A percentile compares a stretch with the other conserved stretches of the same genome.
phyloP scores from a whole-genome alignment of 2,888 invertebrate genomes.

The Hemicrepidius hirtus region DNA sequence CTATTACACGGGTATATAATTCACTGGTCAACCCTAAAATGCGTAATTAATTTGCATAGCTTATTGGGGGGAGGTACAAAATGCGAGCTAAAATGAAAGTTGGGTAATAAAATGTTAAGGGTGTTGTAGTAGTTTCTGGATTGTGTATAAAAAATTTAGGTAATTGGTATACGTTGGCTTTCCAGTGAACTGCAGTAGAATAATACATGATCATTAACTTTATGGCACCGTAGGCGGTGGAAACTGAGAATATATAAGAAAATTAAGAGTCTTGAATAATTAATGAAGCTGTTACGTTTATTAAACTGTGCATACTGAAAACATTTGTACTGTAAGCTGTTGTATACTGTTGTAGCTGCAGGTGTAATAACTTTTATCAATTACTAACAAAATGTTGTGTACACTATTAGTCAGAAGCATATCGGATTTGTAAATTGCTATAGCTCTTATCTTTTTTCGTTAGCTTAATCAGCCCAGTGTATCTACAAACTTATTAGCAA shows the following conservation, averaged over 20 bases:
- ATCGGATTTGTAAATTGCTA: too few species aligned
- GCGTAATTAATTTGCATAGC: constrained; percentile 15
- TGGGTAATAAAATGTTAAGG: background rate
- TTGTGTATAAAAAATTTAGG: background rate
- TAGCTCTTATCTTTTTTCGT: too few species aligned
- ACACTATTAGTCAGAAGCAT: too few species aligned
- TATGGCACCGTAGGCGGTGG: background rate
- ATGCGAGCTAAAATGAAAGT: background rate
- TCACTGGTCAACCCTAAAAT: background rate
- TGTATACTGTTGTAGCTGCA: too few species aligned
- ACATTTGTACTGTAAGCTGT: background rate
- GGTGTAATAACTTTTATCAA: too few species aligned
- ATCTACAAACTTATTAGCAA: too few species aligned
- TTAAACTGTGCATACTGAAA: background rate
- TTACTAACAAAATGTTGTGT: too few species aligned
- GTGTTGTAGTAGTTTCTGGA: background rate
- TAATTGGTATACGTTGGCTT: too few species aligned
- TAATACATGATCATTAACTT: constrained; percentile 12
- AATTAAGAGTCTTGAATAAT: constrained; percentile 16
- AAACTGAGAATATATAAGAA: background rate
- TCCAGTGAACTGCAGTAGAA: background rate
- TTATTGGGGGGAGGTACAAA: background rate
- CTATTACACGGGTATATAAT: constrained; percentile 6
- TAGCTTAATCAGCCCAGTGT: too few species aligned
- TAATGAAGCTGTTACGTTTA: background rate